A percentile compares a stretch with the other conserved stretches of the same genome.
These are phyloP conservation scores for Jacana jacana DNA, from an alignment of 2,113 vertebrate genomes.

Conservation along the genomic window DNA sequence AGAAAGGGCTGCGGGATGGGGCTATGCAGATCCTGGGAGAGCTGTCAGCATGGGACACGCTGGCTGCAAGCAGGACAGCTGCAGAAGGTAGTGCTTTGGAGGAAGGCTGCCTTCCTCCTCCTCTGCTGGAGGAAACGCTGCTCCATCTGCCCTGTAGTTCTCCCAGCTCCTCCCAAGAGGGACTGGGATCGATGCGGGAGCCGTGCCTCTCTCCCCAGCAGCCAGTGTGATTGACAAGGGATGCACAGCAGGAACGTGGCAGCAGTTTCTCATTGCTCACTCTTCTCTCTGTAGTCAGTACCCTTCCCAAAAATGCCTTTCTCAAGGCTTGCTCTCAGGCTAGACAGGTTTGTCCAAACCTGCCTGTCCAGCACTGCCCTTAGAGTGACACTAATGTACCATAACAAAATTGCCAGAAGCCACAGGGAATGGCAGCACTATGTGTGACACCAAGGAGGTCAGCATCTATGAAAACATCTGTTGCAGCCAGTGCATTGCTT, in stretches of 20 bases:
- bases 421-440: neutral
- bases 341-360: neutral
- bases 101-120: neutral
- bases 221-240: neutral
- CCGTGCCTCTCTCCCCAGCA: neutral
- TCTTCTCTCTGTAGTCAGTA: neutral
- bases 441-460: neutral
- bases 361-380: neutral
- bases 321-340: neutral
- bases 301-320: neutral
- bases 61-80: neutral
- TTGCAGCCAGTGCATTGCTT: neutral
- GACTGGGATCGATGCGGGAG: neutral
- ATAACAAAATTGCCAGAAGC: neutral
- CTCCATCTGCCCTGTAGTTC: neutral
- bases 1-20: neutral
- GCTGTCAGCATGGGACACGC: accelerated
- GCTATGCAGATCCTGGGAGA: neutral
- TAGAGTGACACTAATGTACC: neutral
- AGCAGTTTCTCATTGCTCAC: neutral
- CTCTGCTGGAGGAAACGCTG: neutral
- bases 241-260: neutral
- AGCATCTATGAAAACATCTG: neutral
- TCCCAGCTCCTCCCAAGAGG: neutral
- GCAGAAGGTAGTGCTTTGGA: neutral